A percentile compares a stretch with the other conserved stretches of the same genome.
phyloP scores from a whole-genome alignment of 2,888 invertebrate species.

The Frankliniella fusca region DNA sequence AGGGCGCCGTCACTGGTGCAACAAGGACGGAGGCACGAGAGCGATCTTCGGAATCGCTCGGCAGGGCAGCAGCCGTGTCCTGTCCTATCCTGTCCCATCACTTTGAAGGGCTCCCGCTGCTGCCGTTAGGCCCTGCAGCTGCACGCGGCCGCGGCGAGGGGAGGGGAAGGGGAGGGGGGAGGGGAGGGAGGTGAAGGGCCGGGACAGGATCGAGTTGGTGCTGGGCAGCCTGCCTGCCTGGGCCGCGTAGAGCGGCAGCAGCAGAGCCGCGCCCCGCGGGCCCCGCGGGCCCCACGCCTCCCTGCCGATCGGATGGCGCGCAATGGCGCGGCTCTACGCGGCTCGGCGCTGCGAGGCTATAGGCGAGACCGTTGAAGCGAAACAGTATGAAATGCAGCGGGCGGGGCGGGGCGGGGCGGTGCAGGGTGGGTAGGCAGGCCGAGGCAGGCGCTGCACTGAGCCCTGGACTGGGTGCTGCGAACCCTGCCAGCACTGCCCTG shows the following conservation, averaged over 20 bases:
- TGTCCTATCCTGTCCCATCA: background rate
- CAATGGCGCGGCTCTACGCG: background rate
- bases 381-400: background rate
- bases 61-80: background rate
- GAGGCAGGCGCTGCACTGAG: background rate
- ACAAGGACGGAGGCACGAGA: too few relatives aligned
- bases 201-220: too few relatives aligned
- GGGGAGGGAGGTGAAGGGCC: background rate
- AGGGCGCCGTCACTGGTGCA: too few relatives aligned
- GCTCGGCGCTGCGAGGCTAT: too few relatives aligned
- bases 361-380: slow-evolving; percentile 13
- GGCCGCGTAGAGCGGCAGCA: too few relatives aligned
- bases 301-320: background rate
- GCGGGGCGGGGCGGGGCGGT: background rate
- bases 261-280: too few relatives aligned
- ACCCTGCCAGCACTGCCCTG: too few relatives aligned
- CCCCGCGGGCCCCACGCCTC: too few relatives aligned
- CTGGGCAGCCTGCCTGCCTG: too few relatives aligned
- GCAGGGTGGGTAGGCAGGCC: background rate
- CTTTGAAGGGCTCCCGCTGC: slow-evolving; percentile 10
- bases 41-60: too few relatives aligned
- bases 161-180: background rate
- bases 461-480: background rate
- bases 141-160: background rate
- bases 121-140: background rate